phyloP scores from a whole-genome alignment of 2,888 invertebrate species.

The Ferdinandea cuprea region DNA sequence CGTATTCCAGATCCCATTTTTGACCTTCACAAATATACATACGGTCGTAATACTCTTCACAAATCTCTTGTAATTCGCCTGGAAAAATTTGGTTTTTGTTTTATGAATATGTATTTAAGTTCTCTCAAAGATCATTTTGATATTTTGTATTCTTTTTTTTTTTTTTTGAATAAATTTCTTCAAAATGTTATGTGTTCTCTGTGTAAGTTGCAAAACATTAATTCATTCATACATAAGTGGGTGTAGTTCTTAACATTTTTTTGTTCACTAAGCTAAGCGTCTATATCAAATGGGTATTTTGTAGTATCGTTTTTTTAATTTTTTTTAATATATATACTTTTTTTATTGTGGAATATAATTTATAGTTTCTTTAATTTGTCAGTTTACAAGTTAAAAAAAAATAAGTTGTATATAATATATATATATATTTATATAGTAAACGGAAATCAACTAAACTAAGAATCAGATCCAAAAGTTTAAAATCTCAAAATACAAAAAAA shows the following conservation, averaged over 20 bases:
- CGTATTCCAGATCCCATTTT: conserved; percentile 99
- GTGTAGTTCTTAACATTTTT: conserved; percentile 37
- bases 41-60: conserved; percentile 98
- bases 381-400: conserved; percentile 48
- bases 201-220: conserved; percentile 74
- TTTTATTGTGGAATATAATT: conserved; percentile 20
- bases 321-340: conserved; percentile 23
- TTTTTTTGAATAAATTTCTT: conserved; percentile 62
- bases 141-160: conserved; percentile 49
- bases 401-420: conserved; percentile 17
- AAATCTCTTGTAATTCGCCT: conserved; percentile 93
- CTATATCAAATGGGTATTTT: conserved; percentile 51
- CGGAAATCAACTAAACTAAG: conserved; percentile 70
- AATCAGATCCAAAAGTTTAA: conserved; percentile 65
- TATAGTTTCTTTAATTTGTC: conserved; percentile 33
- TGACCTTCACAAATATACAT: conserved; percentile 99
- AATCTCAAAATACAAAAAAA: conserved; percentile 62
- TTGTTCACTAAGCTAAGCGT: conserved; percentile 57
- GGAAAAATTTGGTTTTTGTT: conserved; percentile 77
- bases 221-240: conserved; percentile 65
- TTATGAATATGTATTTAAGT: conserved; percentile 79
- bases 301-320: conserved; percentile 27
- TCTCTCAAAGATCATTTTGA: conserved; percentile 37
- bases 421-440: conserved; percentile 33
- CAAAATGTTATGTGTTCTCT: conserved; percentile 73